Conservation (phyloP, 2,113 vertebrate species). For the Pachypanchax playfairii region DNA sequence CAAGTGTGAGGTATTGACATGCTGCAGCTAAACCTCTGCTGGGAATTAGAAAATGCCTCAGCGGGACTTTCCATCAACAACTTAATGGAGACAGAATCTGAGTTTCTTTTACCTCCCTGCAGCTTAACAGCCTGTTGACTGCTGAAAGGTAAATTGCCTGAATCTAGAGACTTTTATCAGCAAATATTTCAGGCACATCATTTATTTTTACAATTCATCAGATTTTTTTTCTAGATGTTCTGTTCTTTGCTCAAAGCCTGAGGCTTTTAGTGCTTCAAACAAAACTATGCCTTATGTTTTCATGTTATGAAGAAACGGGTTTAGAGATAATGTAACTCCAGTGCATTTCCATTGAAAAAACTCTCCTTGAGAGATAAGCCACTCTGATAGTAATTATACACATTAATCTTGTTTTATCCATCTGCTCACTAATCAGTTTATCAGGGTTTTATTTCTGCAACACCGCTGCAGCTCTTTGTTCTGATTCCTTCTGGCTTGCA, state of each 20-base stretch:
- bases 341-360: slow-evolving; percentile 24
- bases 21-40: slow-evolving; percentile 29
- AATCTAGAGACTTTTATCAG: slow-evolving; percentile 35
- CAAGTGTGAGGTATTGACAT: slow-evolving; percentile 45
- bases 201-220: slow-evolving; percentile 17
- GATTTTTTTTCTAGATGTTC: slow-evolving; percentile 9
- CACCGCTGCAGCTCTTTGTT: slow-evolving; percentile 50
- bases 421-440: slow-evolving; percentile 75
- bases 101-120: slow-evolving; percentile 7
- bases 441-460: slow-evolving; percentile 64
- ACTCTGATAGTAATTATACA: slow-evolving; percentile 70
- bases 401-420: slow-evolving; percentile 74
- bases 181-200: slow-evolving; percentile 24
- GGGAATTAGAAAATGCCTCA: slow-evolving; percentile 29
- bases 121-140: slow-evolving; percentile 19
- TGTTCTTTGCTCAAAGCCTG: slow-evolving; percentile 1
- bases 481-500: slow-evolving; percentile 60
- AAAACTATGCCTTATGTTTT: neutral
- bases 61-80: slow-evolving; percentile 2
- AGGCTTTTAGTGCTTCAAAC: neutral
- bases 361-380: slow-evolving; percentile 62
- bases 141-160: slow-evolving; percentile 25
- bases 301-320: slow-evolving; percentile 14
- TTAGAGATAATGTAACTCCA: slow-evolving; percentile 19
- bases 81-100: slow-evolving; percentile 14